Base-by-base conservation (phyloP, 2,113 vertebrate species). In the Malurus melanocephalus region DNA sequence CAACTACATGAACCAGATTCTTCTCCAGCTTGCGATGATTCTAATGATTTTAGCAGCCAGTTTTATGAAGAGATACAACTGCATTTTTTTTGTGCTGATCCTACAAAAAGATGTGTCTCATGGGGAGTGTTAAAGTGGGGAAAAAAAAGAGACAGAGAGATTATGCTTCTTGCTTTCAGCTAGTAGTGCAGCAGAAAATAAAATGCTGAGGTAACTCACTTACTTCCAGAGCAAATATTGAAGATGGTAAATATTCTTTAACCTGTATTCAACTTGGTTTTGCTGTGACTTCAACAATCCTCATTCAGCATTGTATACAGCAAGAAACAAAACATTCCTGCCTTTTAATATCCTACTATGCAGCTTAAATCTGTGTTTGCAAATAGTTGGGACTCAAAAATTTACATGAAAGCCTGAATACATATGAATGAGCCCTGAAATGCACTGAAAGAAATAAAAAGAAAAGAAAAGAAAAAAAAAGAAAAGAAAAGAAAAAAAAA, bases 21-120 rank as follows among this genome's bases (percentile, higher is more conserved):
- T 59, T 3, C 16, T 82, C 5, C 38, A 75, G 16, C 28, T 74
- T 83, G 4, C 12, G 69, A 12, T 26, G 15, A 20, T 84, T 59
- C 15, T 51, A 40, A 52, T 24, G 11, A 66, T 64, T 69, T 77
- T 74, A 77, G 20, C 23, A 67, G 19, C 5, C 26, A 67, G 4
- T 9, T 67, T 3, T 21, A n/a, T 30, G 42, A 68, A 49, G 45
- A 80, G 49, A n/a, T 14, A 6, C 27, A 72, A 33, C 21, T 12
- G 3, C 15, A 38, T 66, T 23, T 81, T 94, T 94, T 78, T 81
- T 26, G 52, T 0, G 3, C 3, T 76, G 45, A 82, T 72, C 19
- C n/a, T 83, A 32, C 28, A 68, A 61, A 90, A 80, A 66, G 2
- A 1, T 35, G 7, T 22, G 16, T 45, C 45, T 10, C 0, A 0